Base-by-base conservation (phyloP, 1,140 invertebrate species). In the Aradophagus sp. region DNA sequence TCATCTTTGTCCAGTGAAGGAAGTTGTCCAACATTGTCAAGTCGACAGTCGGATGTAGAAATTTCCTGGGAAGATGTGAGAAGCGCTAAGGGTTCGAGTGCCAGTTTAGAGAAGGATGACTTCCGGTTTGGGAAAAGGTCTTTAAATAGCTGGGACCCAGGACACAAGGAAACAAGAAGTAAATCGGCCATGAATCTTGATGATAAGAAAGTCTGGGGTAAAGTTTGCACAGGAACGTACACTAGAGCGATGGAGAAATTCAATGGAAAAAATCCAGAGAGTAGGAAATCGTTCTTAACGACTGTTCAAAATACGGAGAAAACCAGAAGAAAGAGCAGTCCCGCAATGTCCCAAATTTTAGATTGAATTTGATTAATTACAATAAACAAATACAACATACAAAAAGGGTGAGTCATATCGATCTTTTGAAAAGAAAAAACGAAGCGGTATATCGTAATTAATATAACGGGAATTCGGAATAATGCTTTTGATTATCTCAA, bases 191-290 rank as follows among this genome's bases (percentile, higher is more conserved):
- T 61, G 7, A 71, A 66, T 62, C 35, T 73, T 12, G 77, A 79
- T 1, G 76, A 80, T 12, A 81, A 76, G 10, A 80, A 72, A 15
- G 27, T 81, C 5, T 79, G 78, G 85, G 86, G 83, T 0, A 83
- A 85, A 59, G 79, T 88, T 3, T 87, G 87, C 53, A 86, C 83
- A 0, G 87, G 86, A 0, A 86, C 86, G 11, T 86, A 87, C 38
- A 87, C 79, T 1, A 76, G 86, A 14, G 86, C 86, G 2, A 84
- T 88, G 80, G 86, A 87, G 45, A 87, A 82, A 59, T 87, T 87
- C 35, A 82, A 63, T 14, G 73, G 77, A 10, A 85, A 82, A 42
- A 74, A 56, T 48, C 34, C 20, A 0, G 55, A 67, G 1, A 39
- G 35, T 4, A 77, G 65, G 14, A 85, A 80, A 39, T 44, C 68